Base-by-base conservation (phyloP, 2,888 invertebrate genomes). In the Drosophila dives region DNA sequence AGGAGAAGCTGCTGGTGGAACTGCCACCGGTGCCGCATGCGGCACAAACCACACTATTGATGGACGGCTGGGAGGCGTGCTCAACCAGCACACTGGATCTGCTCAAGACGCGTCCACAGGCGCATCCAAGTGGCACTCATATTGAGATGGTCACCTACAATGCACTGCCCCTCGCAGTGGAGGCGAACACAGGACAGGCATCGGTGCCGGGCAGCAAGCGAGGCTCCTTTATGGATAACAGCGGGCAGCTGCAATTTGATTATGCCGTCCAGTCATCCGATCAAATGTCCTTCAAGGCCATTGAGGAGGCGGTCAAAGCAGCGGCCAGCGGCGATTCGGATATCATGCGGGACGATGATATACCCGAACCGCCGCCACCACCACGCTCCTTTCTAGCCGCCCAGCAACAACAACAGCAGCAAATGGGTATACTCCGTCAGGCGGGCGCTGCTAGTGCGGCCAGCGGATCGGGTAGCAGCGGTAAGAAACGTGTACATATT, bases 401-500 rank as follows among this genome's bases (percentile, higher is more conserved):
- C 68, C 93, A 92, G 38, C 88, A 81, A 11, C 90, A 86, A 8
- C 91, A 82, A 1, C 83, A 81, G 6, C 83, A 65, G 1, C 80
- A 75, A 26, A 78, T 64, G 12, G 81, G 96, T 4, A 96, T 96
- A 56, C 92, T 96, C 48, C 92, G 96, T 72, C 94, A 95, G 80
- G 94, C 94, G 65, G 93, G 93, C 6, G 93, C 94, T 53, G 85
- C 89, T 53, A 89, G 91, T 3, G 33, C 60, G 1, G 26, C 66
- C 3, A 45, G 63, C 12, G 61, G 72, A 49, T 63, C 87, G 40
- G 68, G 71, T 42, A 56, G 11, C 32, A 67, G 86, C 42, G 83
- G 92, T 77, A 97, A 97, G 93, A 97, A 97, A 93, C 95, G 97
- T 93, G 97, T 98, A 89, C 97, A 97, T 94, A 98, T 98, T 92